Base-by-base conservation (phyloP, 2,113 vertebrate genomes). In the Crotalus viridis region DNA sequence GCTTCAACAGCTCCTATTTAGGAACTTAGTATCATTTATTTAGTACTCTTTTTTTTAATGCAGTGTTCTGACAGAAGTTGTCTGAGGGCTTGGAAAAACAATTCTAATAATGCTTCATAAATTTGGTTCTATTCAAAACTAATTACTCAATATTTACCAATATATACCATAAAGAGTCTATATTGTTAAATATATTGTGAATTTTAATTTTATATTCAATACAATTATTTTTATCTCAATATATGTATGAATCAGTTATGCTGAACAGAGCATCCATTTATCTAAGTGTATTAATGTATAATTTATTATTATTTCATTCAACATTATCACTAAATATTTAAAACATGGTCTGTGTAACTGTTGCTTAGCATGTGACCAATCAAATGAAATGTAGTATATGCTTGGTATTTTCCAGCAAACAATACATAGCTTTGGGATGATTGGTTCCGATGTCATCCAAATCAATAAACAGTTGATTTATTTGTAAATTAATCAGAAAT, bases 191-290 rank as follows among this genome's bases (percentile, higher is more conserved):
- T 28, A 46, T 28, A 59, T 13, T 28, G 28, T 15, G 12, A 52
- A 19, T 88, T 55, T 88, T 88, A 92, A 85, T 87, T 92, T 17
- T 74, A 57, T 28, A 89, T 89, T 19, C 24, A 74, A 28, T 92
- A 92, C 33, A 88, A 56, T 39, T 87, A 56, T 56, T 43, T 88
- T 88, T 33, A 55, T 46, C 19, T 55, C 87, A 92, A 92, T 4
- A 43, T 39, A 26, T 88, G 2, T 55, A 52, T 48, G 17, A 81
- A 54, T 17, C 91, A 56, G 17, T 56, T 81, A 43, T n/a, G 39
- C 15, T 69, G 33, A 87, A 92, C 26, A 87, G 56, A 56, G 13
- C 51, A 55, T 46, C 48, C 4, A 26, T 28, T 74, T 33, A 19
- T 33, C 21, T 64, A 88, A 33, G 54, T 24, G 88, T 69, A 39